Conservation (phyloP, 2,797 vertebrate genomes). For the Chloroceryle amazona region DNA sequence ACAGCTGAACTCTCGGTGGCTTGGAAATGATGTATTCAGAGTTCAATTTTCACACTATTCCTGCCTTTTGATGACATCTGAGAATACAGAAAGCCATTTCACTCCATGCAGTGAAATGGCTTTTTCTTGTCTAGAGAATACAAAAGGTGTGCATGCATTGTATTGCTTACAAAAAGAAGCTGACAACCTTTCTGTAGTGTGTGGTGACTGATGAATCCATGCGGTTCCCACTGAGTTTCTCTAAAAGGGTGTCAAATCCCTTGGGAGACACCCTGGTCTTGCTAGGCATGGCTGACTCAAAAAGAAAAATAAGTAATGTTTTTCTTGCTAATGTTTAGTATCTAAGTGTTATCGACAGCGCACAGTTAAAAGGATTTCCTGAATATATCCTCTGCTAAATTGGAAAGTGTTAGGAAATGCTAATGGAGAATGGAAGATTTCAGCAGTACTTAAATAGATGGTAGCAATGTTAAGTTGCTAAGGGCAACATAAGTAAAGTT, state of each 20-base stretch:
- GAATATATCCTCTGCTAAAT: conserved; percentile 50
- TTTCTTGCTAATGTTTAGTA: conserved; percentile 47
- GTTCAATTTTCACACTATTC: conserved; percentile 10
- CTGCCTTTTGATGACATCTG: conserved; percentile 1
- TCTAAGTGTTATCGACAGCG: conserved; percentile 50
- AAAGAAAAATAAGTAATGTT: conserved; percentile 51
- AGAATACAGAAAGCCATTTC: conserved; percentile 5
- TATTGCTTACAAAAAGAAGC: not conserved
- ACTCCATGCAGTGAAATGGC: not conserved
- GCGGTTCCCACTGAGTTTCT: conserved; percentile 31
- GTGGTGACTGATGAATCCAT: not conserved
- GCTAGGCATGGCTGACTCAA: conserved; percentile 26
- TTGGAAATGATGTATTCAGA: conserved; percentile 28
- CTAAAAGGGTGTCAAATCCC: conserved; percentile 41
- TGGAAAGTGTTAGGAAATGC: conserved; percentile 33
- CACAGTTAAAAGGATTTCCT: conserved; percentile 74
- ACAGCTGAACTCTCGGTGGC: conserved; percentile 1
- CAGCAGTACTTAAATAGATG: not conserved
- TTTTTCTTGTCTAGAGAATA: conserved; percentile 35
- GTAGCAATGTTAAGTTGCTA: not conserved
- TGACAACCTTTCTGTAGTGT: conserved; percentile 2
- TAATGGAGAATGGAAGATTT: conserved; percentile 23
- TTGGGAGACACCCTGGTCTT: conserved; percentile 52
- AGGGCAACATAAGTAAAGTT: not conserved
- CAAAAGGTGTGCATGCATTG: conserved; percentile 9